phyloP scores from a whole-genome alignment of 1,140 invertebrate genomes.

The Anthonomus grandis region DNA sequence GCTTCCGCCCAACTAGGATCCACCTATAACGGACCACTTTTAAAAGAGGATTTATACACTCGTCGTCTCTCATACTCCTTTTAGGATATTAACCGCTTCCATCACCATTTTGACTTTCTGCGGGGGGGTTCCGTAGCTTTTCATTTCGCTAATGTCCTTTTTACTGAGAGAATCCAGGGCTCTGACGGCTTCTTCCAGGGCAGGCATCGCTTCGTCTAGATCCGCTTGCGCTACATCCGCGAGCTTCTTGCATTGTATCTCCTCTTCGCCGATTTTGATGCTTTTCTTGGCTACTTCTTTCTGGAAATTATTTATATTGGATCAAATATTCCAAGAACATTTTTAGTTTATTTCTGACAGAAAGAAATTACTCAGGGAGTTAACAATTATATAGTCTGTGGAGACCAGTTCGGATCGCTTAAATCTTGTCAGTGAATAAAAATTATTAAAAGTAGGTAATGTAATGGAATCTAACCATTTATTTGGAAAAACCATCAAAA shows the following conservation, averaged over 20 bases:
- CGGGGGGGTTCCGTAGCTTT: constrained; percentile 80
- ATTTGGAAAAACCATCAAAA: too few relatives aligned
- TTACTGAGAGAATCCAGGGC: constrained; percentile 75
- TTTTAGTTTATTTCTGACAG: too few relatives aligned
- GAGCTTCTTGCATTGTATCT: constrained; percentile 72
- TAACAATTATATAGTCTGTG: too few relatives aligned
- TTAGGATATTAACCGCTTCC: constrained; percentile 84
- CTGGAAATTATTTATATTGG: too few relatives aligned
- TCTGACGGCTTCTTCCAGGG: constrained; percentile 75
- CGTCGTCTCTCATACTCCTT: constrained; percentile 52
- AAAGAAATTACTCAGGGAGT: too few relatives aligned
- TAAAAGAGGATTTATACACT: neutral
- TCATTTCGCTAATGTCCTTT: constrained; percentile 84
- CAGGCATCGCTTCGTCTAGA: constrained; percentile 78
- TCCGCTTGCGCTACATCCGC: constrained; percentile 76
- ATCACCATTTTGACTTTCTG: constrained; percentile 83
- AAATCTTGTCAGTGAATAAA: too few relatives aligned
- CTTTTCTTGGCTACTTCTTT: constrained; percentile 64
- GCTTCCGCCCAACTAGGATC: constrained; percentile 83
- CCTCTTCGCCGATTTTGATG: constrained; percentile 72
- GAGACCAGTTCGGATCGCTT: too few relatives aligned
- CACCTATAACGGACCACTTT: constrained; percentile 46
- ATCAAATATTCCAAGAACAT: too few relatives aligned
- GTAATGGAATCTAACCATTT: too few relatives aligned
- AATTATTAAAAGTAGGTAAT: too few relatives aligned